Base-by-base conservation (phyloP, 2,888 invertebrate species). In the Philopedon plagiatum region DNA sequence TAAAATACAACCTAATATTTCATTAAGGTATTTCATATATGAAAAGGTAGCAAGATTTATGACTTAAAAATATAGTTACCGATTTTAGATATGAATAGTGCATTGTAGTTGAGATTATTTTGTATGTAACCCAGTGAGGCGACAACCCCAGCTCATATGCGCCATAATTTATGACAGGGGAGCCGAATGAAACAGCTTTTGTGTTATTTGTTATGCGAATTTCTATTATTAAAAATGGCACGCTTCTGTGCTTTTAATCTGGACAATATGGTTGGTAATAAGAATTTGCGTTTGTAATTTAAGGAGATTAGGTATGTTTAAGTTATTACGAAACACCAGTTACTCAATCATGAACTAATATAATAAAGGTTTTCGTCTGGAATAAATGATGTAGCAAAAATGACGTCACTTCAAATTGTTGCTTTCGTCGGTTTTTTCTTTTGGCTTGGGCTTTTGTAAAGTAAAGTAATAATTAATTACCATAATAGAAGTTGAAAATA, bases 191-290 rank as follows among this genome's bases (percentile, higher is more conserved):
- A 71, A 71, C 63, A 64, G 51, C 77, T 76, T 76, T 79, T 79
- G 77, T 78, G 73, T 74, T 75, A 77, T 77, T 78, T 76, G 77
- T 77, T 76, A 77, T 76, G 78, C 74, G 74, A 77, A 80, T 79
- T 78, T 79, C 79, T 80, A 78, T 74, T 74, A 80, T 81, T 81
- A 82, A 81, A 80, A 71, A 78, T 70, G 76, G 78, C 80, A 78
- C 81, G 77, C 78, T 79, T 78, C 80, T 79, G 76, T 71, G 67
- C 73, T 72, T 75, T 70, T 75, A 80, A 80, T 77, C 77, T 73
- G 71, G 41, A 76, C 82, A 82, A 81, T 82, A 81, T 80, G 81
- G 78, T 81, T 76, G 19, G 62, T 61, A 62, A 67, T 62, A 67
- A 67, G 64, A 54, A 65, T 63, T 44, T 57, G 54, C 32, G 19